Conservation (phyloP, 2,888 invertebrate species). For the Shargacucullia verbasci region DNA sequence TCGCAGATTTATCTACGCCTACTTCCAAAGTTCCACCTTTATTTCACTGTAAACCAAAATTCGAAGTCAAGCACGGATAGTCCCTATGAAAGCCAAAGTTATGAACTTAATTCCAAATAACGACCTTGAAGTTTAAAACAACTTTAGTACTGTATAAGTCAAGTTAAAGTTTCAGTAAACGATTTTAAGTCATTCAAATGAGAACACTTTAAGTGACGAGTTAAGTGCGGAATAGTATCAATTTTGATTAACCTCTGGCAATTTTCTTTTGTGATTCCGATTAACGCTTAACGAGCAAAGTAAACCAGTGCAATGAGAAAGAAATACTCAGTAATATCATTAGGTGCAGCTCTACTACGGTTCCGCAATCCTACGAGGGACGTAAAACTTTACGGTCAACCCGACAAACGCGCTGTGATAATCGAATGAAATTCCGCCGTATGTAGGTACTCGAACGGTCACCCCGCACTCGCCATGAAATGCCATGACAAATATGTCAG, state of each 20-base stretch:
- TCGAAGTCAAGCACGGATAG: slow-evolving; percentile 41
- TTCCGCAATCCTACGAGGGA: slow-evolving; percentile 56
- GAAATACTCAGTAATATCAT: slow-evolving; percentile 61
- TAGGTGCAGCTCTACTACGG: slow-evolving; percentile 59
- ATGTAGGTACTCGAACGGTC: slow-evolving; percentile 39
- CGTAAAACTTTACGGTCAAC: slow-evolving; percentile 68
- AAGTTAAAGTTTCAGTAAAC: slow-evolving; percentile 47
- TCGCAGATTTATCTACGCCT: slow-evolving; percentile 12
- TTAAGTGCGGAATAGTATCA: slow-evolving; percentile 19
- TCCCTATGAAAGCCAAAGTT: slow-evolving; percentile 48
- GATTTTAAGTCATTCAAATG: slow-evolving; percentile 35
- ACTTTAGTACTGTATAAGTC: slow-evolving; percentile 48
- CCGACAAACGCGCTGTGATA: slow-evolving; percentile 49
- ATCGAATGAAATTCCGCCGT: slow-evolving; percentile 52
- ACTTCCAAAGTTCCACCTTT: slow-evolving; percentile 31
- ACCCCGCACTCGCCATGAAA: slow-evolving; percentile 27
- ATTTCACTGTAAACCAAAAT: slow-evolving; percentile 45
- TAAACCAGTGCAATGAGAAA: slow-evolving; percentile 55
- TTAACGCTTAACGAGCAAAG: slow-evolving; percentile 43
- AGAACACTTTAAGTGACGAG: neutral
- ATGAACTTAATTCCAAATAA: slow-evolving; percentile 54
- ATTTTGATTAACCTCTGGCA: slow-evolving; percentile 42
- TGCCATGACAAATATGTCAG: slow-evolving; percentile 33
- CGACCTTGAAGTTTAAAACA: slow-evolving; percentile 54
- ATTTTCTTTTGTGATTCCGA: slow-evolving; percentile 40